Conservation (phyloP, 1,140 invertebrate genomes). For the Oncopodura yosiiana region DNA sequence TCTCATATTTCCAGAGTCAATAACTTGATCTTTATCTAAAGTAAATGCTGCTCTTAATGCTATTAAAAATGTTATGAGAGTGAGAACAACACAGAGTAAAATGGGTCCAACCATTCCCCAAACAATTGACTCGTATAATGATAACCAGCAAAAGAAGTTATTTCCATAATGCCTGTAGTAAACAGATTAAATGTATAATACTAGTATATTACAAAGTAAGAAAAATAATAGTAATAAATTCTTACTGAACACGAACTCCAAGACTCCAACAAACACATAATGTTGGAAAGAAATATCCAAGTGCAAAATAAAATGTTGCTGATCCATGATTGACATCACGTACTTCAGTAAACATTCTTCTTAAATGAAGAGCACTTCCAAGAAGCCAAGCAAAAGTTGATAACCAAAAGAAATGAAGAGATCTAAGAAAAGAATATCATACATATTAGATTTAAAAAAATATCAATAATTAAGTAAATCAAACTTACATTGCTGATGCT, state of each 20-base stretch:
- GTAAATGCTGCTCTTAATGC: slow-evolving; percentile 82
- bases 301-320: slow-evolving; percentile 87
- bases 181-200: no score
- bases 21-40: slow-evolving; percentile 75
- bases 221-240: no score
- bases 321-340: slow-evolving; percentile 90
- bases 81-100: slow-evolving; percentile 61
- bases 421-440: not conserved
- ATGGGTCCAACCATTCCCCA: slow-evolving; percentile 85
- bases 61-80: slow-evolving; percentile 68
- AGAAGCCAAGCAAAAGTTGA: slow-evolving; percentile 79
- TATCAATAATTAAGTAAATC: not conserved
- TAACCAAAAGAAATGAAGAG: slow-evolving; percentile 60
- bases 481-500: slow-evolving; percentile 62
- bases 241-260: slow-evolving; percentile 82
- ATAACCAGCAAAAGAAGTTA: slow-evolving; percentile 91
- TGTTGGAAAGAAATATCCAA: slow-evolving; percentile 88
- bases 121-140: slow-evolving; percentile 77
- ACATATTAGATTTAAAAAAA: not conserved
- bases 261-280: slow-evolving; percentile 82
- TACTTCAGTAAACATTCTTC: slow-evolving; percentile 90
- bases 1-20: slow-evolving; percentile 80
- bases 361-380: slow-evolving; percentile 82
- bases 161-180: slow-evolving; percentile 96
- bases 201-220: no score